Conservation (phyloP, 2,888 invertebrate genomes). For the Cinara cedri region DNA sequence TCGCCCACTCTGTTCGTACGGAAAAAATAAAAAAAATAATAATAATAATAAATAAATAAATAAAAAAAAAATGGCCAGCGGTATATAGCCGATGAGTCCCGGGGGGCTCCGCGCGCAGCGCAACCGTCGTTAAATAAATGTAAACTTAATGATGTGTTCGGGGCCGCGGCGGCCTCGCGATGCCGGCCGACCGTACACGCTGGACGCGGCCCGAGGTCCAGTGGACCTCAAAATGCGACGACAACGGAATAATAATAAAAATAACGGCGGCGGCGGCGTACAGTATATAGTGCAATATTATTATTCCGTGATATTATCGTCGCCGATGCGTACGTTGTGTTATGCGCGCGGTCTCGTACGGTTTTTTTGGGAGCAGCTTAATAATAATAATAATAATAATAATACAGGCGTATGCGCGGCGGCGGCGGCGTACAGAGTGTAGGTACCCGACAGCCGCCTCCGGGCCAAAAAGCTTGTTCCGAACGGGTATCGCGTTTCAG, state of each 20-base stretch:
- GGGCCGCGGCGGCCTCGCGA: slow-evolving; percentile 41
- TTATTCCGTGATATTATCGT: slow-evolving; percentile 7
- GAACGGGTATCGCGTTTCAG: slow-evolving; percentile 48
- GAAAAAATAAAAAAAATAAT: slow-evolving; percentile 24
- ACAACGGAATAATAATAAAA: not conserved
- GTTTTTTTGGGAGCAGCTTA: slow-evolving; percentile 16
- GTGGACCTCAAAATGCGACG: slow-evolving; percentile 39
- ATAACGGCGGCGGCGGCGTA: too few relatives aligned
- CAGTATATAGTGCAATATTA: not conserved
- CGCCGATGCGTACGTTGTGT: too few relatives aligned
- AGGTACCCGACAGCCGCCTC: not conserved
- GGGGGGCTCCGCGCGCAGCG: slow-evolving; percentile 32
- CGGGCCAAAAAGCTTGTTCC: slow-evolving; percentile 49
- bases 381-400: not conserved
- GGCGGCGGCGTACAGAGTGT: not conserved
- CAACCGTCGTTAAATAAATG: slow-evolving; percentile 52
- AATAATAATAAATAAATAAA: slow-evolving; percentile 1
- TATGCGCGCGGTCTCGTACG: too few relatives aligned
- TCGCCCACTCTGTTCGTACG: slow-evolving; percentile 54
- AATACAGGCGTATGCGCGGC: too few relatives aligned
- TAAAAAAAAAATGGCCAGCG: slow-evolving; percentile 55
- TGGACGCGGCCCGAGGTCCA: too few relatives aligned
- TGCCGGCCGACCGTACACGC: slow-evolving; percentile 2
- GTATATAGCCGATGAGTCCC: slow-evolving; percentile 43
- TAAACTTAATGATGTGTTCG: slow-evolving; percentile 57